phyloP scores from a whole-genome alignment of 2,797 vertebrate species.

The Orientallactaga sibirica region DNA sequence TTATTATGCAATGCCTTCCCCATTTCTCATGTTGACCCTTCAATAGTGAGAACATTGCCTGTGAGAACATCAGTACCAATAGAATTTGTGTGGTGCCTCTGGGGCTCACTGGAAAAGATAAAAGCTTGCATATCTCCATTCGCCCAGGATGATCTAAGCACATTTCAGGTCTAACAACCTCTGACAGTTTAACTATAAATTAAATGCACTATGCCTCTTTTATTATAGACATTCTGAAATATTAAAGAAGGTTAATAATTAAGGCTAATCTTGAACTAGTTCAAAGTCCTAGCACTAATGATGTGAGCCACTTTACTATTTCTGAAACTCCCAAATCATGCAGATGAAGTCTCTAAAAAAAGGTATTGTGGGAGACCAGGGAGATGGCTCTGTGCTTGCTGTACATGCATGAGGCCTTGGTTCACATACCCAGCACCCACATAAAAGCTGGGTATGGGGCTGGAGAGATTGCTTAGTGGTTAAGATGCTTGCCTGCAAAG shows the following conservation, averaged over 20 bases:
- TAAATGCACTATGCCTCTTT: conserved; percentile 31
- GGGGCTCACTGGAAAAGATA: neutral
- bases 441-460: too few relatives aligned
- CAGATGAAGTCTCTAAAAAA: too few relatives aligned
- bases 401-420: too few relatives aligned
- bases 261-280: conserved; percentile 56
- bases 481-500: too few relatives aligned
- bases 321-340: conserved; percentile 60
- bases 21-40: neutral
- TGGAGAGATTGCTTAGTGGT: too few relatives aligned
- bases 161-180: conserved; percentile 34
- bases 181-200: conserved; percentile 46
- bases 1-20: neutral
- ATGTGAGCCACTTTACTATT: neutral
- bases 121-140: neutral
- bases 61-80: fast-evolving
- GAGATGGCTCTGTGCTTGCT: too few relatives aligned
- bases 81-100: fast-evolving
- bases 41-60: neutral
- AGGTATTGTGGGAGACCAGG: too few relatives aligned
- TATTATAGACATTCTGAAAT: conserved; percentile 68
- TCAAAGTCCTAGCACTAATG: conserved; percentile 52
- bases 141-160: neutral
- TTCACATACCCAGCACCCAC: too few relatives aligned
- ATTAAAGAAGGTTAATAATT: conserved; percentile 78